phyloP scores from a whole-genome alignment of 2,888 invertebrate species.

The Zygothrica quintamaculata region DNA sequence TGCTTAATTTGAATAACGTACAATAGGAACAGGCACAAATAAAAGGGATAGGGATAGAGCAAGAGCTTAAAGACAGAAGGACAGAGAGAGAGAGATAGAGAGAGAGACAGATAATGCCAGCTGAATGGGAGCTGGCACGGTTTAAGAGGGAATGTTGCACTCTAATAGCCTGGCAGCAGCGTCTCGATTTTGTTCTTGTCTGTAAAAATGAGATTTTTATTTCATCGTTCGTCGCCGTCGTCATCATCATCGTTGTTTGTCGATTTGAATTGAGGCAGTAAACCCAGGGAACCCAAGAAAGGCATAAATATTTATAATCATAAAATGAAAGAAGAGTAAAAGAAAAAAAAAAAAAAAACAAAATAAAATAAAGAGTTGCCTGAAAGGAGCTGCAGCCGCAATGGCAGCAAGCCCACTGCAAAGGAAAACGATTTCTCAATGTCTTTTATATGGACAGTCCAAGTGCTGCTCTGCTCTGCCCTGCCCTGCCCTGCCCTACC shows the following conservation, averaged over 20 bases:
- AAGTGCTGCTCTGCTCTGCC: constrained; percentile 4
- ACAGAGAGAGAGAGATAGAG: constrained; percentile 8
- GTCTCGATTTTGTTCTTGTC: constrained; percentile 38
- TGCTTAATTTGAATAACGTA: constrained; percentile 82
- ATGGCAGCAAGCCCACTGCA: constrained; percentile 52
- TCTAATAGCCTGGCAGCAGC: constrained; percentile 21
- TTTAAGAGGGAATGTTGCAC: background rate
- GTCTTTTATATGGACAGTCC: constrained; percentile 71
- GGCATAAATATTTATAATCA: constrained; percentile 81
- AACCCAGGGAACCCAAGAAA: constrained; percentile 37
- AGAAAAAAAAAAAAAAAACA: no score
- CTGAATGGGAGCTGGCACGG: no score
- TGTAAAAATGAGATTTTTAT: constrained; percentile 73
- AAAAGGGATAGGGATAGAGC: background rate
- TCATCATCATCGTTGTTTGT: constrained; percentile 35
- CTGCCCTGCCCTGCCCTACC: background rate
- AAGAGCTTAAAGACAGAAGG: background rate
- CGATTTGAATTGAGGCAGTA: constrained; percentile 65
- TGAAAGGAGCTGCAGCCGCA: constrained; percentile 51
- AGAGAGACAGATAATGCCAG: no score
- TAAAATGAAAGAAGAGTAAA: no score
- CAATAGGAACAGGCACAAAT: constrained; percentile 59
- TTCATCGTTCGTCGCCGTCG: constrained; percentile 43
- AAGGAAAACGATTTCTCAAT: constrained; percentile 81
- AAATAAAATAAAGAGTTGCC: constrained; percentile 49